phyloP scores from a whole-genome alignment of 2,888 invertebrate genomes.

The Zhuqinia jingwanae region DNA sequence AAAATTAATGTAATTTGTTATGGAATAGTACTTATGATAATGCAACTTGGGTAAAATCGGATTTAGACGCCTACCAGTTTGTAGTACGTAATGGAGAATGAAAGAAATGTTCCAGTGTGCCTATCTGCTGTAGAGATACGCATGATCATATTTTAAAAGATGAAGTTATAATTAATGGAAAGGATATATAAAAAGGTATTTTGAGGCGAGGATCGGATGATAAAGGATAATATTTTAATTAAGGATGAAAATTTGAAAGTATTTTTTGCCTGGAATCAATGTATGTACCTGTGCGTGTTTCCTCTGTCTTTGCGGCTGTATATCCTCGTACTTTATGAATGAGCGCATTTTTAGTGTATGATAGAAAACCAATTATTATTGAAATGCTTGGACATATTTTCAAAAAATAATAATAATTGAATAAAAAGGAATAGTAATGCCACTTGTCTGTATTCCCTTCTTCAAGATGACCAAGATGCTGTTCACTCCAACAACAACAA shows the following conservation, averaged over 20 bases:
- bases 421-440: no score
- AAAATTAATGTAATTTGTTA: no score
- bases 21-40: no score
- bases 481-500: no score
- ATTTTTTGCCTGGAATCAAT: conserved; percentile 45
- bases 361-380: background rate
- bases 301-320: background rate
- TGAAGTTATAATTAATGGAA: background rate
- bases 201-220: no score
- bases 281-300: conserved; percentile 48
- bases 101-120: conserved; percentile 36
- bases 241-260: background rate
- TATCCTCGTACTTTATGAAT: background rate
- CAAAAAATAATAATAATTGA: background rate
- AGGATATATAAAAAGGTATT: background rate
- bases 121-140: background rate
- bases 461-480: no score
- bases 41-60: no score
- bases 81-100: no score
- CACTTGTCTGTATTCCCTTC: no score
- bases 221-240: background rate
- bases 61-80: no score
- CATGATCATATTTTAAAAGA: background rate
- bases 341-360: no score
- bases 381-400: background rate